phyloP scores from a whole-genome alignment of 2,888 invertebrate species.

The Pachycephus smyrnensis region DNA sequence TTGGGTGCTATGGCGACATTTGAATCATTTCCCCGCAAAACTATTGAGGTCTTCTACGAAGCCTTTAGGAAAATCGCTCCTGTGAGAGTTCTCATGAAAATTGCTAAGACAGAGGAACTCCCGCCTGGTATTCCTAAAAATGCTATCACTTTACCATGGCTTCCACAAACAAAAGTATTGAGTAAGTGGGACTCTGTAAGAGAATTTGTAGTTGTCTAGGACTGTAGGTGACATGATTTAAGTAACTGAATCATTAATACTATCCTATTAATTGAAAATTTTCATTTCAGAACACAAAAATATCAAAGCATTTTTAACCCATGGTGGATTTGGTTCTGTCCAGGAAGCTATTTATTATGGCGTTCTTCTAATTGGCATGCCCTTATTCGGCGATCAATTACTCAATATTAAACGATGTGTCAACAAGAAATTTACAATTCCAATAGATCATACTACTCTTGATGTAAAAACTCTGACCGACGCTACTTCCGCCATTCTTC shows the following conservation, averaged over 20 bases:
- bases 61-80: constrained; percentile 7
- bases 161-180: constrained; percentile 9
- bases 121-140: constrained; percentile 15
- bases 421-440: constrained; percentile 40
- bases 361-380: constrained; percentile 51
- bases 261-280: neutral
- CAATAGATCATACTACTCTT: constrained; percentile 45
- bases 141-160: constrained; percentile 12
- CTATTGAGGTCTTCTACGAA: constrained; percentile 4
- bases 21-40: constrained; percentile 10
- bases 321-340: constrained; percentile 49
- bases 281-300: constrained; percentile 44
- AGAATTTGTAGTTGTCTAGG: no score
- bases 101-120: constrained; percentile 12
- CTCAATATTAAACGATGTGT: constrained; percentile 44
- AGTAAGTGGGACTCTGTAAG: neutral
- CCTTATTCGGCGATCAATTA: constrained; percentile 52
- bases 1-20: constrained; percentile 30
- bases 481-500: constrained; percentile 60
- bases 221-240: no score
- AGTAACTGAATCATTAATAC: neutral
- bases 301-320: constrained; percentile 47
- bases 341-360: constrained; percentile 47
- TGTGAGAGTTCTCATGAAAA: neutral
- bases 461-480: constrained; percentile 53